Evolutionary conservation across 2,797 vertebrate species (phyloP).

Genomic region (Menidia menidia): DNA sequence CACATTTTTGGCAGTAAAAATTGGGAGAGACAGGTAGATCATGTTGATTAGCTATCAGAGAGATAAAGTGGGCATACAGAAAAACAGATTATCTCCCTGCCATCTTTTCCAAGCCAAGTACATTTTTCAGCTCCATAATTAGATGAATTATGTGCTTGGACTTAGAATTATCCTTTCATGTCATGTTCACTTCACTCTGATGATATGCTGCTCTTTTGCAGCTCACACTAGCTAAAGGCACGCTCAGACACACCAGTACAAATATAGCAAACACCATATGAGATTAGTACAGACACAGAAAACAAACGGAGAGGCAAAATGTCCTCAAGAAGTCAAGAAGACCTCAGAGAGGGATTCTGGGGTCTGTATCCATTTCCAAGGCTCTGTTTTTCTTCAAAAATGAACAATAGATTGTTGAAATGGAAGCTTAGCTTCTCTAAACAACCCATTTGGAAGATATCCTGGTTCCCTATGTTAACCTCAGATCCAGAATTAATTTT

Average conservation of each 20-base stretch:
- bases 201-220: background rate
- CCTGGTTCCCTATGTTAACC: no score
- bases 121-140: conserved; percentile 39
- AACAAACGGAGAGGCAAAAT: no score
- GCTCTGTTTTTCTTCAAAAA: no score
- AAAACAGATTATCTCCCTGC: conserved; percentile 25
- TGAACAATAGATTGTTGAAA: no score
- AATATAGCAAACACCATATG: background rate
- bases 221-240: background rate
- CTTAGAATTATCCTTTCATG: conserved; percentile 24
- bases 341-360: no score
- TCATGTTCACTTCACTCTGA: conserved; percentile 6
- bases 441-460: no score
- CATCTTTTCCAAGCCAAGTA: conserved; percentile 18
- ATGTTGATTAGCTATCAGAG: conserved; percentile 18
- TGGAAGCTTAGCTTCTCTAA: no score
- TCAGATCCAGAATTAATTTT: no score
- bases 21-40: conserved; percentile 1
- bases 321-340: no score
- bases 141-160: conserved; percentile 25
- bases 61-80: conserved; percentile 8
- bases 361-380: no score
- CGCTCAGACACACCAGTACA: background rate
- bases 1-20: conserved; percentile 25
- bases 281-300: no score